Evolutionary conservation across 37 sponge, comb jelly and placozoan species (phyloP).

Genomic region (Halichondria panicea): DNA sequence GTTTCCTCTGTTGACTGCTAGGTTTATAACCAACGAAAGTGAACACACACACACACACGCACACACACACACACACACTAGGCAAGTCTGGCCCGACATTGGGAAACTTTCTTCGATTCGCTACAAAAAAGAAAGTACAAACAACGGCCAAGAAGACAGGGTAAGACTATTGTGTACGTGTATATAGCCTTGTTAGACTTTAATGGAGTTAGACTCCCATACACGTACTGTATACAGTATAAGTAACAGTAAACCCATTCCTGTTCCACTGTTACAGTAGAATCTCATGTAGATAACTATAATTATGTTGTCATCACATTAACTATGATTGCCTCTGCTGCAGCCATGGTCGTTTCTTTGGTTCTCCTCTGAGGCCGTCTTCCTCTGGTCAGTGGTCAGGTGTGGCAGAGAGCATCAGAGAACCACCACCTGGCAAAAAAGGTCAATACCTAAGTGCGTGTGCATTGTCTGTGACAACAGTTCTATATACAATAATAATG

Average conservation of each 20-base stretch:
- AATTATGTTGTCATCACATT: neutral
- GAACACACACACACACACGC: conserved; percentile 8
- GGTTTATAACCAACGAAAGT: neutral
- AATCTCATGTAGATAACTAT: too few species aligned
- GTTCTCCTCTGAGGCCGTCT: conserved; percentile 16
- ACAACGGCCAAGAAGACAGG: conserved; percentile 55
- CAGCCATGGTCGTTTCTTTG: conserved; percentile 34
- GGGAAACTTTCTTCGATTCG: conserved; percentile 35
- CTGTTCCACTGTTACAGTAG: too few species aligned
- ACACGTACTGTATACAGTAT: neutral
- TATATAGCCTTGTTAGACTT: too few species aligned
- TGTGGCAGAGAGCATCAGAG: neutral
- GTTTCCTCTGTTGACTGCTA: neutral
- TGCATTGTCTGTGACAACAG: neutral
- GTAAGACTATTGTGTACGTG: too few species aligned
- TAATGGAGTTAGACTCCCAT: too few species aligned
- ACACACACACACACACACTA: neutral
- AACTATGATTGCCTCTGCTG: neutral
- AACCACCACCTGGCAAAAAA: neutral
- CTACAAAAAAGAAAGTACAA: conserved; percentile 43
- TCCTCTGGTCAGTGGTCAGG: neutral
- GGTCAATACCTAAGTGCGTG: neutral
- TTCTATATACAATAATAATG: too few species aligned
- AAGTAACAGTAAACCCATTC: neutral
- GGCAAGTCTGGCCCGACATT: too few species aligned